These are phyloP conservation scores for Selenia dentaria DNA, from an alignment of 2,888 invertebrate species.

Conservation along the genomic window DNA sequence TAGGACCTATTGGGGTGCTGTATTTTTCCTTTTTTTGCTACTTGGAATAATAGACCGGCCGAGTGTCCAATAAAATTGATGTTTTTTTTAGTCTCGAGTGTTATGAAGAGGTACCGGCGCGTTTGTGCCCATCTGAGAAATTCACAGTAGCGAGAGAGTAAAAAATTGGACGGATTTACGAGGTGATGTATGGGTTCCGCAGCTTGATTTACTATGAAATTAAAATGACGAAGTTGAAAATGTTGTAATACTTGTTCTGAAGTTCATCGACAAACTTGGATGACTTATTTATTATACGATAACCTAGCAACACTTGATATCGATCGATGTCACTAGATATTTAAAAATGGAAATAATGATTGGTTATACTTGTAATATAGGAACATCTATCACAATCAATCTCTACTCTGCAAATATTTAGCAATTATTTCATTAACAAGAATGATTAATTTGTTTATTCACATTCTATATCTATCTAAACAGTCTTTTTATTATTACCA, in stretches of 20 bases:
- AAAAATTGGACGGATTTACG: constrained; percentile 33
- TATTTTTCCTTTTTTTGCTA: constrained; percentile 62
- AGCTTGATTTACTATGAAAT: constrained; percentile 14
- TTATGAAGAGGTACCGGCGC: constrained; percentile 49
- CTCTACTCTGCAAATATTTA: too few relatives aligned
- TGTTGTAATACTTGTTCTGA: not conserved
- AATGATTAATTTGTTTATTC: too few relatives aligned
- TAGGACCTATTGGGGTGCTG: constrained; percentile 64
- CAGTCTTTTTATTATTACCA: too few relatives aligned
- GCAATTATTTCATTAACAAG: too few relatives aligned
- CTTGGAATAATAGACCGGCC: constrained; percentile 53
- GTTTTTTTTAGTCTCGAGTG: constrained; percentile 52
- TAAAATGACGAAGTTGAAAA: constrained; percentile 3
- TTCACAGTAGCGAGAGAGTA: constrained; percentile 55
- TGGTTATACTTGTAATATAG: too few relatives aligned
- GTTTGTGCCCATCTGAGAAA: constrained; percentile 35
- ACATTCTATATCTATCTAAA: too few relatives aligned
- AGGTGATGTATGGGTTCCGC: constrained; percentile 32
- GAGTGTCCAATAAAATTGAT: constrained; percentile 58
- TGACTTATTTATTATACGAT: not conserved
- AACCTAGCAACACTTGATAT: too few relatives aligned
- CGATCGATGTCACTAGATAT: too few relatives aligned
- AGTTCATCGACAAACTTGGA: constrained; percentile 6
- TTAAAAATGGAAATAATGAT: too few relatives aligned
- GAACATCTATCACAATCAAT: too few relatives aligned